Conservation (phyloP, 2,797 vertebrate species). For the Triplophysa bombifrons region DNA sequence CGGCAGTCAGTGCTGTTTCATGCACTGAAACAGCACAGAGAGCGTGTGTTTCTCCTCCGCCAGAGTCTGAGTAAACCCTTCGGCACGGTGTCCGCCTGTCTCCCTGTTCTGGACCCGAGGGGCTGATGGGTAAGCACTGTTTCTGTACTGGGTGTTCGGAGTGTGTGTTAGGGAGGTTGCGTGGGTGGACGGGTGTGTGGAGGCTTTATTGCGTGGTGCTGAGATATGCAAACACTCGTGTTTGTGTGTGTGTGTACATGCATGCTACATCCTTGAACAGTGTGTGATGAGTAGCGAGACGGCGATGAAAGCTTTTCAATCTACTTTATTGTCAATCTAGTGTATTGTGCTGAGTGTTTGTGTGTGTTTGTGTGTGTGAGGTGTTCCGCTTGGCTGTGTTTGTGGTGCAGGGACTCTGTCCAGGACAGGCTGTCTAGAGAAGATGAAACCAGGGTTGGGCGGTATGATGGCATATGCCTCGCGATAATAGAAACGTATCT, state of each 20-base stretch:
- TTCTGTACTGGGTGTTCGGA: constrained; percentile 32
- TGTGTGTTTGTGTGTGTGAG: constrained; percentile 3
- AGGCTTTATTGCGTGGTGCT: constrained; percentile 75
- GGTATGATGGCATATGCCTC: not conserved
- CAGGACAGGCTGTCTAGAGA: constrained; percentile 23
- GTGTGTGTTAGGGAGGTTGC: constrained; percentile 48
- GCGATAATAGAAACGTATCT: not conserved
- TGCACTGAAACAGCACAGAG: constrained; percentile 3
- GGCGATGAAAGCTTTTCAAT: constrained; percentile 46
- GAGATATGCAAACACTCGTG: constrained; percentile 66
- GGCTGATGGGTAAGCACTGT: constrained; percentile 76
- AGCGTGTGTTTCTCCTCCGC: constrained; percentile 14
- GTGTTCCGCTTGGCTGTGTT: constrained; percentile 42
- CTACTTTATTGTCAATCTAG: constrained; percentile 18
- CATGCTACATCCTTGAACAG: constrained; percentile 49
- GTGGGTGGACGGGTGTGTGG: constrained; percentile 53
- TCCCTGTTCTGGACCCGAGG: constrained; percentile 56
- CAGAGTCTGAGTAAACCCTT: constrained; percentile 6
- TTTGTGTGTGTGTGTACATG: constrained; percentile 7
- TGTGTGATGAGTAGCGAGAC: constrained; percentile 27
- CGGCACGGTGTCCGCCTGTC: constrained; percentile 9
- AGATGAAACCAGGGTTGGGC: constrained; percentile 53
- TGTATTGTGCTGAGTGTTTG: constrained; percentile 20
- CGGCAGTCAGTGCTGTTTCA: constrained; percentile 25
- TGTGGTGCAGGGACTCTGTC: constrained; percentile 52